Conservation (phyloP, 2,888 invertebrate genomes). For the Sarcophaga variegata region DNA sequence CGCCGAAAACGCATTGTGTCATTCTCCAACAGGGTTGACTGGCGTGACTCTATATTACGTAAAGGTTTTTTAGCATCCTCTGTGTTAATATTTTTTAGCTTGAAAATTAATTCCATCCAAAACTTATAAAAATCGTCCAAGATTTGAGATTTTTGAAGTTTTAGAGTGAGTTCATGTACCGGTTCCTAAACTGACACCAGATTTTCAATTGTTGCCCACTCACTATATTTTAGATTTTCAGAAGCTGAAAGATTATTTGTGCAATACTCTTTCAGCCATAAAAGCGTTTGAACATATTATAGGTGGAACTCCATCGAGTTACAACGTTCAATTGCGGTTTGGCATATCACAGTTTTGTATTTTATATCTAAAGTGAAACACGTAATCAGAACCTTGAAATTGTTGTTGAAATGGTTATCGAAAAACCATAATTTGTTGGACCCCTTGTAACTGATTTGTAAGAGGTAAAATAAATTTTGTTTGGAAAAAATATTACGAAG, state of each 20-base stretch:
- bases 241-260: conserved; percentile 11
- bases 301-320: conserved; percentile 24
- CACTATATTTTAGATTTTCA: conserved; percentile 13
- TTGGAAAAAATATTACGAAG: background rate
- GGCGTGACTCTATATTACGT: too few relatives aligned
- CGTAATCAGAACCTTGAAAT: conserved; percentile 16
- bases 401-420: conserved; percentile 17
- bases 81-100: too few relatives aligned
- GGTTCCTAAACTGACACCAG: background rate
- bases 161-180: conserved; percentile 13
- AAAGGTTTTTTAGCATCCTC: too few relatives aligned
- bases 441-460: background rate
- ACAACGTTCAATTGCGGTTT: conserved; percentile 23
- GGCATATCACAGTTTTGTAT: conserved; percentile 6
- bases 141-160: background rate
- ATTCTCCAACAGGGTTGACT: too few relatives aligned
- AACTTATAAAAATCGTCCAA: too few relatives aligned
- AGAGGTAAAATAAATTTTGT: background rate
- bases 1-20: background rate
- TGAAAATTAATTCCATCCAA: too few relatives aligned
- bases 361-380: conserved; percentile 20
- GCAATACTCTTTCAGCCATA: conserved; percentile 29
- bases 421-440: conserved; percentile 20
- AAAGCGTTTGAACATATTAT: conserved; percentile 29
- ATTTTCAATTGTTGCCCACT: conserved; percentile 3